Base-by-base conservation (phyloP, 2,113 vertebrate species). In the Numenius arquata region DNA sequence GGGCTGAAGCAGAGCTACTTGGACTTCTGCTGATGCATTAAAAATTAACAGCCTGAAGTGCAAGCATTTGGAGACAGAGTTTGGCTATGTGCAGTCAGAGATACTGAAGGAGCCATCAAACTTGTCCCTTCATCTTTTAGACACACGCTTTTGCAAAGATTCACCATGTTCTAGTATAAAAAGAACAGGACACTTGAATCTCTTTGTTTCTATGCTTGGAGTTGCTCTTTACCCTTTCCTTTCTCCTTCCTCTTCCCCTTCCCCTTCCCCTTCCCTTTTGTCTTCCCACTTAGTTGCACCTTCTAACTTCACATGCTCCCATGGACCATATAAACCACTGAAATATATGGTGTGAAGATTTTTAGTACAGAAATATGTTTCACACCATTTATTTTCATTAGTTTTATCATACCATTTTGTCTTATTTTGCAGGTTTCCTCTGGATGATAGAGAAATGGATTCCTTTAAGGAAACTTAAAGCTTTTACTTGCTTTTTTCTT, bases 281-380 rank as follows among this genome's bases (percentile, higher is more conserved):
- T 40, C 15, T 62, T 62, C 36, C 9, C 13, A 21, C 12, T 47
- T 19, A 53, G 13, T 1, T 71, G 19, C 15, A 26, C 15, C 23
- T 70, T 80, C 50, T 79, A 80, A 58, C 20, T 80, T 93, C 47
- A 52, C 16, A 15, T 55, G 40, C 10, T 88, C 52, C 59, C 65
- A 27, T 34, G 50, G 55, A 87, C 21, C 29, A 47, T 40, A 95
- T 93, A 94, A 95, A 93, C 59, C 71, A 75, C 18, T 88, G 85
- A 82, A 89, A 88, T 72, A 15, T 81, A 62, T 21, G 62, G 12
- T 18, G 4, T 77, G 36, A 76, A 81, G 70, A 83, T 47, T 63
- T 95, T 63, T 75, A 88, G 36, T 63, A 36, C 56, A 91, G 80
- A 95, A 91, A 95, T 95, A 50, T 56, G 83, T 79, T 84, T 96